phyloP scores from a whole-genome alignment of 2,888 invertebrate genomes.

The Prosopocoilus inquinatus region DNA sequence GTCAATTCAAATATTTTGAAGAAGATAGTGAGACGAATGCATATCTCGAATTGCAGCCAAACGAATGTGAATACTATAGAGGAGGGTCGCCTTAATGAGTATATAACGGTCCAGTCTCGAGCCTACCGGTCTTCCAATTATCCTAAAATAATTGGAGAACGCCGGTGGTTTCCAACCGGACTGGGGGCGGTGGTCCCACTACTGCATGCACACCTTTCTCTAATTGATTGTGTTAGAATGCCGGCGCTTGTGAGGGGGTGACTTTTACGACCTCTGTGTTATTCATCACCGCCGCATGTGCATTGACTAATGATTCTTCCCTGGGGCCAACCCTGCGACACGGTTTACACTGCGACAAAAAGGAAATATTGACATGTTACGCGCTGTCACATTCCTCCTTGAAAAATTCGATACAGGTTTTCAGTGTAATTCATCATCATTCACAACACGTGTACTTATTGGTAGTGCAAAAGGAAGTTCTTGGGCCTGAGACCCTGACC shows the following conservation, averaged over 20 bases:
- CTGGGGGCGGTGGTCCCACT: slow-evolving; percentile 12
- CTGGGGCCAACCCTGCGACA: slow-evolving; percentile 16
- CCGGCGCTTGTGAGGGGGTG: slow-evolving; percentile 8
- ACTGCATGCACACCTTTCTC: slow-evolving; percentile 23
- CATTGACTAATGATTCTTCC: slow-evolving; percentile 28
- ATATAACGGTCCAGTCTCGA: background rate
- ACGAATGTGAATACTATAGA: too few species aligned
- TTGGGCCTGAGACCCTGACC: too few species aligned
- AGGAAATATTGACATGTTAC: too few species aligned
- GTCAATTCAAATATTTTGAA: too few species aligned
- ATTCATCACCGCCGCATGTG: slow-evolving; percentile 26
- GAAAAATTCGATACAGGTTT: too few species aligned
- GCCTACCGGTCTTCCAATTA: slow-evolving; percentile 3
- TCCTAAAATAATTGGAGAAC: slow-evolving; percentile 22
- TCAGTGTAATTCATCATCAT: too few species aligned
- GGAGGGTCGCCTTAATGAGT: too few species aligned
- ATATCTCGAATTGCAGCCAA: too few species aligned
- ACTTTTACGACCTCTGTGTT: slow-evolving; percentile 20
- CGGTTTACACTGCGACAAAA: background rate
- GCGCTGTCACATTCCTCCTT: too few species aligned
- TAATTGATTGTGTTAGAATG: slow-evolving; percentile 27
- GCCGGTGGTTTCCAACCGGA: slow-evolving; percentile 17
- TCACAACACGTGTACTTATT: too few species aligned
- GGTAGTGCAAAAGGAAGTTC: too few species aligned
- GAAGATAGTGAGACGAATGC: too few species aligned